A percentile compares a stretch with the other conserved stretches of the same genome.
These are phyloP conservation scores for Peromyscus aztecus DNA, from an alignment of 2,797 vertebrate species.

Conservation along the genomic window DNA sequence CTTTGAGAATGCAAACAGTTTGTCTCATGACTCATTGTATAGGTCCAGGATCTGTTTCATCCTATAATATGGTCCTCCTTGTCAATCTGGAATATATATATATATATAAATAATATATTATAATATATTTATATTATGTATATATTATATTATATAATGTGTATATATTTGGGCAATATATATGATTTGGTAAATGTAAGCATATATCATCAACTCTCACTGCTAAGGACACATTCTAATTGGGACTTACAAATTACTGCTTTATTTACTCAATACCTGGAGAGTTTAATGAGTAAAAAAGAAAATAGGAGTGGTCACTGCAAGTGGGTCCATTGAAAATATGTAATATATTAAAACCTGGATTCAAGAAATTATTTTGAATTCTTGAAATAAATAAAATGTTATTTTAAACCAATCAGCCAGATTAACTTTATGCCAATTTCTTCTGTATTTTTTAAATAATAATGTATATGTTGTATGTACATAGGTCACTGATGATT, in stretches of 20 bases:
- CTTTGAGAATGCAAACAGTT: constrained; percentile 75
- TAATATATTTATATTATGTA: too few relatives aligned
- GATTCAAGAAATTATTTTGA: constrained; percentile 13
- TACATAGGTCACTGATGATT: background rate
- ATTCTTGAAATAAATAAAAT: background rate
- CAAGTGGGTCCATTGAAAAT: constrained; percentile 45
- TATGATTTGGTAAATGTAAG: background rate
- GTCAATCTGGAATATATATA: background rate
- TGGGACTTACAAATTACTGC: background rate
- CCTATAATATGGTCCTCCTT: constrained; percentile 32
- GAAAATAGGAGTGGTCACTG: constrained; percentile 52
- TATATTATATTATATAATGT: too few relatives aligned
- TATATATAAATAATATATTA: too few relatives aligned
- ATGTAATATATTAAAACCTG: constrained; percentile 15
- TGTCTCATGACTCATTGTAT: constrained; percentile 60
- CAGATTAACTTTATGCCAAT: constrained; percentile 41
- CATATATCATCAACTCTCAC: background rate
- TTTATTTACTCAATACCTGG: constrained; percentile 59
- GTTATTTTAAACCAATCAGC: constrained; percentile 53
- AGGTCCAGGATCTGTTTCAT: constrained; percentile 46
- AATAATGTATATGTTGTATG: constrained; percentile 50
- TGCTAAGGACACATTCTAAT: background rate
- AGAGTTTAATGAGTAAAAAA: constrained; percentile 33
- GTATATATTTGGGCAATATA: background rate
- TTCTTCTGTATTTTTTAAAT: constrained; percentile 47